Percentiles rank a stretch among this genome's conserved stretches.
Evolutionary conservation across 2,888 invertebrate genomes (phyloP).

Genomic region (Cristatella mucedo): DNA sequence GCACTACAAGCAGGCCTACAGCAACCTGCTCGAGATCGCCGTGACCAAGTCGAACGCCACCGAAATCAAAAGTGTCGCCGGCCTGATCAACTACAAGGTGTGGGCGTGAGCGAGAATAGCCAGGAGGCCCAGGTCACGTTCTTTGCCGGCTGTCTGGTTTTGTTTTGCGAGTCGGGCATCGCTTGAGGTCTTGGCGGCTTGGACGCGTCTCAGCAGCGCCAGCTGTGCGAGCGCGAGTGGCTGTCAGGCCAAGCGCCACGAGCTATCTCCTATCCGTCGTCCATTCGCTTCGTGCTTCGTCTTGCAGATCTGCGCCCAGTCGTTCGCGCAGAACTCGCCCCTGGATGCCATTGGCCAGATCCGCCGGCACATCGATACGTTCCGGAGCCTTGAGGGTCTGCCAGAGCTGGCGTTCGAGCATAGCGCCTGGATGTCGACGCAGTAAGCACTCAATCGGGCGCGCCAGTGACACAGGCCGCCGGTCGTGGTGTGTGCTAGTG

Average conservation of each 20-base stretch:
- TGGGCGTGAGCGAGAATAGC: too few species aligned
- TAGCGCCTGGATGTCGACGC: constrained; percentile 82
- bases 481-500: too few species aligned
- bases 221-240: too few species aligned
- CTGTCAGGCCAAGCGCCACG: too few species aligned
- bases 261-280: too few species aligned
- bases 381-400: constrained; percentile 56
- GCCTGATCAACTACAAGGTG: constrained; percentile 79
- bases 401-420: constrained; percentile 80
- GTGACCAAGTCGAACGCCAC: constrained; percentile 74
- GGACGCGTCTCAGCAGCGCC: too few species aligned
- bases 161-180: too few species aligned
- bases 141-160: neutral
- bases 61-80: constrained; percentile 84
- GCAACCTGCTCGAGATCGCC: constrained; percentile 68
- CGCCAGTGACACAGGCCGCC: too few species aligned
- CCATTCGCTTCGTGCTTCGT: too few species aligned
- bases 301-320: constrained; percentile 59
- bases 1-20: constrained; percentile 63
- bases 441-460: constrained; percentile 51
- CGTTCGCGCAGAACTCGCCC: constrained; percentile 73
- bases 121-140: too few species aligned
- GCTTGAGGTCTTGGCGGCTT: too few species aligned
- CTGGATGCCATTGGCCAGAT: constrained; percentile 89
- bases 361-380: constrained; percentile 73